Base-by-base conservation (phyloP, 2,888 invertebrate genomes). In the Agrilus mali region DNA sequence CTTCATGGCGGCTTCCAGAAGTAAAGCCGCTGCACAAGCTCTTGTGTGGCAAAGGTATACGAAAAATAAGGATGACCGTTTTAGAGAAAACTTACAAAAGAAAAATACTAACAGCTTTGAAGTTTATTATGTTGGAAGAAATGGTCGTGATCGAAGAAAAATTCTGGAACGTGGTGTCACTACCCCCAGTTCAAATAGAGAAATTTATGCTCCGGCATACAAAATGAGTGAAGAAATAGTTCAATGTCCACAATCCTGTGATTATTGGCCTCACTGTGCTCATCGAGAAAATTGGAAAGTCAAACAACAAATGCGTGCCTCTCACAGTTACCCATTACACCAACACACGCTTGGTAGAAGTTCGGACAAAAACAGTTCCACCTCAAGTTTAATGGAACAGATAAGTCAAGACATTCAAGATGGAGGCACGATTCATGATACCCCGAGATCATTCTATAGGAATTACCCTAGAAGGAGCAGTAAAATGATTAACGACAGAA, bases 241-340 rank as follows among this genome's bases (percentile, higher is more conserved):
- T 41, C 65, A 69, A 32, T 75, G 74, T 57, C 68, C 71, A 40
- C 71, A 68, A 47, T 71, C 72, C 10, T 78, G 78, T 55, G 74
- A 77, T 53, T 78, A 75, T 62, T 79, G 78, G 79, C 77, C 79
- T 13, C 72, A 73, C 44, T 73, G 73, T 52, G 67, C 69, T 0
- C 73, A 72, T 48, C 60, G 71, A 15, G 70, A 71, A 33, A 61
- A 58, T 15, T 46, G 58, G 36, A 58, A 52, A 39, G 56, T 53
- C 35, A 56, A 59, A 31, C 50, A 55, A 12, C 59, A 57, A 46
- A 72, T 73, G 70, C 63, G 70, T 38, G 55, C 68, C 2, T 73
- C 72, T 0, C 73, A 74, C 52, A 74, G 73, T 53, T 74, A 75
- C 50, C 74, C 74, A 1, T 65, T 68, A 2, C 66, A 72, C 55